phyloP scores from a whole-genome alignment of 2,113 vertebrate genomes.

The Rhagologus leucostigma region DNA sequence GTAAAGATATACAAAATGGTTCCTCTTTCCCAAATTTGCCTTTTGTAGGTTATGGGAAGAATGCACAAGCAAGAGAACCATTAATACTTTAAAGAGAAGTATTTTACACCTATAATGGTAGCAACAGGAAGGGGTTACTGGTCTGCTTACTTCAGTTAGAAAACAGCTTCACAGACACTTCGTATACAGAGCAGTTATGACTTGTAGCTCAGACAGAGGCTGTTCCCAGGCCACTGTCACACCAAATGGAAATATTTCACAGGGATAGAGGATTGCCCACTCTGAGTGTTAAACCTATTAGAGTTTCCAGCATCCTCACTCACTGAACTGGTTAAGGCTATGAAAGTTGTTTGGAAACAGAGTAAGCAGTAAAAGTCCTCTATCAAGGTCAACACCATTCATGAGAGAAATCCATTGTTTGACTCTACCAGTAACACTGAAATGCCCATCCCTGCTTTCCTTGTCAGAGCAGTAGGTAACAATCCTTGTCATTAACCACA shows the following conservation, averaged over 20 bases:
- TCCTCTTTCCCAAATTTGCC: not conserved
- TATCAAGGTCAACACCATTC: not conserved
- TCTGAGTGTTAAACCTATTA: not conserved
- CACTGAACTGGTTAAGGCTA: not conserved
- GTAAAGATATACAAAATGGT: not conserved
- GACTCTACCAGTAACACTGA: not conserved
- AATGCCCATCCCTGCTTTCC: not conserved
- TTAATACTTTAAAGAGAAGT: not conserved
- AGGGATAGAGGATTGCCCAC: not conserved
- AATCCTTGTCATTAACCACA: not conserved
- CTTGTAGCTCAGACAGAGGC: not conserved
- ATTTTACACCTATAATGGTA: fast-evolving
- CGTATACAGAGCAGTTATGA: not conserved
- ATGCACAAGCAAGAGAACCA: not conserved
- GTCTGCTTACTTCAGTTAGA: not conserved
- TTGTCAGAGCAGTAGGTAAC: not conserved
- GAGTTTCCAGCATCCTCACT: not conserved
- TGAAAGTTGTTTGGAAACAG: not conserved
- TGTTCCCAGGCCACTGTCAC: not conserved
- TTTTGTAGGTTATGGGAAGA: not conserved
- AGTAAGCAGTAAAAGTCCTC: not conserved
- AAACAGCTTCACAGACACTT: not conserved
- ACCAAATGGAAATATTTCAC: not conserved
- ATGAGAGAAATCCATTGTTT: not conserved
- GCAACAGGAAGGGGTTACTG: not conserved